These are phyloP conservation scores for Drosophila vallismaia DNA, from an alignment of 2,888 invertebrate genomes.

Conservation along the genomic window DNA sequence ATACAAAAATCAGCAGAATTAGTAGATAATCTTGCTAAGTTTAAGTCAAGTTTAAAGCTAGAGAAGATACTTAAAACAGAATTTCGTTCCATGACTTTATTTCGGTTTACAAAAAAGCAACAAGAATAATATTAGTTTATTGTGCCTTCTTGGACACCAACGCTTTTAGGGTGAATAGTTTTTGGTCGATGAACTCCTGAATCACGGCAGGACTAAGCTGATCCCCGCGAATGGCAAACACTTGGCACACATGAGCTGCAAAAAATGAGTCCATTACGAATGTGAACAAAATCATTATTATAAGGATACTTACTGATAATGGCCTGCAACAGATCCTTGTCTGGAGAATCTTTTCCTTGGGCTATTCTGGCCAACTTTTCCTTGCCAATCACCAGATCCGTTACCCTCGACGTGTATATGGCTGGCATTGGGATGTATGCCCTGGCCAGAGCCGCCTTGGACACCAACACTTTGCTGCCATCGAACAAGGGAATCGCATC, in stretches of 20 bases:
- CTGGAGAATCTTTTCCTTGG: slow-evolving; percentile 55
- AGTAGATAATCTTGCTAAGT: background rate
- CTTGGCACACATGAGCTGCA: slow-evolving; percentile 82
- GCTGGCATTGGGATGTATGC: slow-evolving; percentile 81
- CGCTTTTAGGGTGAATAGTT: slow-evolving; percentile 67
- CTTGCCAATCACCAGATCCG: slow-evolving; percentile 82
- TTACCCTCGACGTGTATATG: slow-evolving; percentile 81
- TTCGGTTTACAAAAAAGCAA: slow-evolving; percentile 48
- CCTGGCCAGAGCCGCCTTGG: slow-evolving; percentile 79
- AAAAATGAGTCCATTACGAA: background rate
- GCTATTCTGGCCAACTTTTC: slow-evolving; percentile 70
- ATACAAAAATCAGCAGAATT: slow-evolving; percentile 2
- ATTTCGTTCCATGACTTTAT: slow-evolving; percentile 53
- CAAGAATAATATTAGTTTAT: slow-evolving; percentile 44
- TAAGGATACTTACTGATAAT: slow-evolving; percentile 79
- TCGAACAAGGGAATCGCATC: slow-evolving; percentile 80
- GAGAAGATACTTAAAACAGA: slow-evolving; percentile 20
- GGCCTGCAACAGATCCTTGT: slow-evolving; percentile 74
- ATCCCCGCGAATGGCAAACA: slow-evolving; percentile 80
- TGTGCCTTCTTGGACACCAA: slow-evolving; percentile 4
- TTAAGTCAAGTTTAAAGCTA: slow-evolving; percentile 9
- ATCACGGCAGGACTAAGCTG: slow-evolving; percentile 69
- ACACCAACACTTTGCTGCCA: slow-evolving; percentile 81
- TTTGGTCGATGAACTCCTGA: slow-evolving; percentile 76
- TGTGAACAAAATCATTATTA: background rate